Evolutionary conservation across 2,888 invertebrate species (phyloP).

Genomic region (Spodoptera exigua): DNA sequence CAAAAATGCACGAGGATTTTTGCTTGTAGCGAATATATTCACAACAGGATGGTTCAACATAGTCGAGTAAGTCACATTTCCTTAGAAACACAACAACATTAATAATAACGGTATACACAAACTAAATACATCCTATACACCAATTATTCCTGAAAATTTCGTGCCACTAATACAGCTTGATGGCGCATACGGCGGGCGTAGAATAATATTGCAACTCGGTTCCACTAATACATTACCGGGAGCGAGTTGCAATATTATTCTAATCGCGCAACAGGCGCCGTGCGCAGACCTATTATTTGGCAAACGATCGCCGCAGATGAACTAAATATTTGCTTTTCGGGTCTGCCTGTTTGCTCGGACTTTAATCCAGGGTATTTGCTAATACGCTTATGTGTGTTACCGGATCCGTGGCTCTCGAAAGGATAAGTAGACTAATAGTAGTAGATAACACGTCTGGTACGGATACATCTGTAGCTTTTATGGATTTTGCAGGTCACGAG

Average conservation of each 20-base stretch:
- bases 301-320: conserved; percentile 45
- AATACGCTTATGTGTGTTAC: conserved; percentile 26
- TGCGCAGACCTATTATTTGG: conserved; percentile 37
- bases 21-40: neutral
- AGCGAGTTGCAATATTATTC: conserved; percentile 49
- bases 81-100: conserved; percentile 12
- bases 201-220: conserved; percentile 43
- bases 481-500: neutral
- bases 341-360: conserved; percentile 16
- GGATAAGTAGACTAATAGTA: conserved; percentile 33
- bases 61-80: neutral
- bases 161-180: conserved; percentile 28
- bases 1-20: conserved; percentile 3
- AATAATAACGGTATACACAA: conserved; percentile 29
- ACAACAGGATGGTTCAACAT: neutral
- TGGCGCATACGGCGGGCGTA: conserved; percentile 15
- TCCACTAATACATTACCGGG: conserved; percentile 34
- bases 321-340: conserved; percentile 41
- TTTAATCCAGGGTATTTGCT: conserved; percentile 33
- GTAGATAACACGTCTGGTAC: conserved; percentile 7
- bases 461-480: conserved; percentile 1
- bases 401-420: conserved; percentile 19
- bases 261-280: conserved; percentile 44
- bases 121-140: conserved; percentile 31
- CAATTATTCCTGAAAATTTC: conserved; percentile 25